Evolutionary conservation across 2,888 invertebrate species (phyloP).

Genomic region (Galerucella pusilla): DNA sequence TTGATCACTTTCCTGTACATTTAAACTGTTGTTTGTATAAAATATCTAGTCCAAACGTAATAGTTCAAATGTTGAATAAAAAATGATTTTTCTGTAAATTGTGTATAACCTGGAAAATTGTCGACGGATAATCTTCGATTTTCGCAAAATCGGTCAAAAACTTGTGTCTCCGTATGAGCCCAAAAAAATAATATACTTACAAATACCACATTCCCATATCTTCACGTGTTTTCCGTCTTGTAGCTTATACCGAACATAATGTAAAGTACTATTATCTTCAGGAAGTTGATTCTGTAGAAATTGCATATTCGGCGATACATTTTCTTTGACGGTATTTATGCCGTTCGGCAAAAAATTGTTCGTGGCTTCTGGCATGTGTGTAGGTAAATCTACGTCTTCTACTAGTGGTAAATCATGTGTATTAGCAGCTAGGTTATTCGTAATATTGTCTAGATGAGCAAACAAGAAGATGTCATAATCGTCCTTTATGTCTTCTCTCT

Average conservation of each 20-base stretch:
- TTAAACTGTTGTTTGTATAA: too few relatives aligned
- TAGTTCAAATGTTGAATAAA: too few relatives aligned
- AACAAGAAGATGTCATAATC: constrained; percentile 55
- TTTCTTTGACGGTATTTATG: constrained; percentile 29
- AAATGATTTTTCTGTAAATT: too few relatives aligned
- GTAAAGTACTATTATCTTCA: constrained; percentile 59
- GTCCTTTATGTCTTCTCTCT: constrained; percentile 55
- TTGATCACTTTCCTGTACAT: too few relatives aligned
- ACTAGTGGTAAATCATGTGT: constrained; percentile 43
- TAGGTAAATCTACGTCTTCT: constrained; percentile 38
- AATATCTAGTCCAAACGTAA: too few relatives aligned
- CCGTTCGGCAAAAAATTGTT: constrained; percentile 7
- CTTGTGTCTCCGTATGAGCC: too few relatives aligned
- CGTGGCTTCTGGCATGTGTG: not conserved
- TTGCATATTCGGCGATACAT: constrained; percentile 18
- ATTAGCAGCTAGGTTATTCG: constrained; percentile 37
- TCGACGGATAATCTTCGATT: too few relatives aligned
- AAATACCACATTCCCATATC: constrained; percentile 81
- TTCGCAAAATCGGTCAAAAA: too few relatives aligned
- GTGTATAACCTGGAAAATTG: too few relatives aligned
- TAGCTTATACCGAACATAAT: constrained; percentile 76
- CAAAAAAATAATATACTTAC: too few relatives aligned
- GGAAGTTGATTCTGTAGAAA: constrained; percentile 2
- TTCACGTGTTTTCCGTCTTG: constrained; percentile 76
- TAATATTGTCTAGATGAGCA: constrained; percentile 51